These are phyloP conservation scores for Drosophila maculinotata DNA, from an alignment of 2,888 invertebrate species.

Conservation along the genomic window DNA sequence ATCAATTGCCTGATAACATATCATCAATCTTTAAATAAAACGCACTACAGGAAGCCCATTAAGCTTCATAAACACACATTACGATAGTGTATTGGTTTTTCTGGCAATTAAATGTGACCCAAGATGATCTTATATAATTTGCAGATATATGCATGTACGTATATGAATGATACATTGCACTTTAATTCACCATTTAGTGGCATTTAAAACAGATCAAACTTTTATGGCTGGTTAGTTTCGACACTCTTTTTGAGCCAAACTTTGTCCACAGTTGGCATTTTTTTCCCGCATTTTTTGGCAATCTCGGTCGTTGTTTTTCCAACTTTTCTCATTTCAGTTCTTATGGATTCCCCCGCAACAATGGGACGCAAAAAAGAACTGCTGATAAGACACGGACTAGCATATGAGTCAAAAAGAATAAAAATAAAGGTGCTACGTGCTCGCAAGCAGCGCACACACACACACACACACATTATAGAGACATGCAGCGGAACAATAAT, in stretches of 20 bases:
- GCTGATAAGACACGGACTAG: constrained; percentile 58
- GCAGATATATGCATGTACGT: too few species aligned
- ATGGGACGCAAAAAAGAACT: constrained; percentile 13
- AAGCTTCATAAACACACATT: neutral
- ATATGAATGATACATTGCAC: too few species aligned
- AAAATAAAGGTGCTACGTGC: constrained; percentile 54
- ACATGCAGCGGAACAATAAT: neutral
- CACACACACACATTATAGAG: constrained; percentile 14
- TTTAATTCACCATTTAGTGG: constrained; percentile 1
- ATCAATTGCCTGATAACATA: constrained; percentile 46
- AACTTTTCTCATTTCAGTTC: constrained; percentile 46
- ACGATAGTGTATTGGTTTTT: constrained; percentile 4
- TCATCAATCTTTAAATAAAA: constrained; percentile 24
- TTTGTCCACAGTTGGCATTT: constrained; percentile 4
- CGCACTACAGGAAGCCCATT: neutral
- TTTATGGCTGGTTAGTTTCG: constrained; percentile 1
- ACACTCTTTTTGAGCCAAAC: constrained; percentile 15
- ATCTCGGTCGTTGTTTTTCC: constrained; percentile 11
- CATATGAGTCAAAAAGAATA: constrained; percentile 45
- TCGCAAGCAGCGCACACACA: constrained; percentile 33
- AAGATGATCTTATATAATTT: too few species aligned
- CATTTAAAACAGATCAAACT: constrained; percentile 15
- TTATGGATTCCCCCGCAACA: constrained; percentile 32
- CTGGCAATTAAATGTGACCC: too few species aligned
- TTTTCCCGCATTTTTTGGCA: constrained; percentile 3